These are phyloP conservation scores for Erythrolamprus reginae DNA, from an alignment of 2,113 vertebrate genomes.

Conservation along the genomic window DNA sequence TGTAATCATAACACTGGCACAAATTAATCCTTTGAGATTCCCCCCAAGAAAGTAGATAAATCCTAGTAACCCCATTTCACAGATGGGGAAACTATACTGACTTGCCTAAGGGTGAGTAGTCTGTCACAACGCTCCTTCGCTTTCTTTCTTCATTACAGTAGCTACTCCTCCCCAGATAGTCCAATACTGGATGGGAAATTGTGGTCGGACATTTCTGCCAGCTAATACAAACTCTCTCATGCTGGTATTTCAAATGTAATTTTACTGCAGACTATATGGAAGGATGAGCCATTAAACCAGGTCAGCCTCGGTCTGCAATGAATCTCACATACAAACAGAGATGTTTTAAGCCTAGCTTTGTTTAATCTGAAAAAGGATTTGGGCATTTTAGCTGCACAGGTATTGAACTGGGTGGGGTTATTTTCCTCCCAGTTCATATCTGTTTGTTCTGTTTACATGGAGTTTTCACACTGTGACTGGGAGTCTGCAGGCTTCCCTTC, in stretches of 20 bases:
- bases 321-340: neutral
- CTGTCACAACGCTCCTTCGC: neutral
- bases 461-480: neutral
- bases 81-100: neutral
- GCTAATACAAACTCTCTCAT: neutral
- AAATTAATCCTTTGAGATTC: neutral
- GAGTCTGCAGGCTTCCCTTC: neutral
- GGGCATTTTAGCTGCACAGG: neutral
- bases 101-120: neutral
- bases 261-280: neutral
- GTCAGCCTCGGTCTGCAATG: neutral
- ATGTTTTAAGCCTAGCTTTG: neutral
- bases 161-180: neutral
- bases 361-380: neutral
- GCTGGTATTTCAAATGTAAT: neutral
- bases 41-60: neutral
- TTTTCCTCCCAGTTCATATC: neutral
- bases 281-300: neutral
- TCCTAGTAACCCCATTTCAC: neutral
- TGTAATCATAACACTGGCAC: slow-evolving; percentile 8
- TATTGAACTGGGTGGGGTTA: neutral
- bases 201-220: neutral
- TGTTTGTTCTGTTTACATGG: neutral
- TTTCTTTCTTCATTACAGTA: neutral
- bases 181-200: neutral